Evolutionary conservation across 2,888 invertebrate genomes (phyloP).

Genomic region (Zaprionus obscuricornis): DNA sequence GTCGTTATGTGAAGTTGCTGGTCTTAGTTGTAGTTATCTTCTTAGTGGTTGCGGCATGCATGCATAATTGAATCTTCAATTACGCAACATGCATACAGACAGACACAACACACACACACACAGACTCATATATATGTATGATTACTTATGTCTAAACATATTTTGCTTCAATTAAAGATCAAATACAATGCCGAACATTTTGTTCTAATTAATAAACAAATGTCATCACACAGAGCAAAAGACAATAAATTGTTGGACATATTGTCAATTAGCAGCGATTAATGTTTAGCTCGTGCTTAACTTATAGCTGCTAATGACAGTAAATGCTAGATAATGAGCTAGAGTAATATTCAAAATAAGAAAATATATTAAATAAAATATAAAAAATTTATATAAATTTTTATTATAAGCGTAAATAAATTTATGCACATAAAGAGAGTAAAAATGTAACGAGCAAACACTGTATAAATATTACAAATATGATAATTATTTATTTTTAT

Average conservation of each 20-base stretch:
- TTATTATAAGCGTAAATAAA: no score
- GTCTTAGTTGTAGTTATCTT: not conserved
- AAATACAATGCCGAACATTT: slow-evolving; percentile 30
- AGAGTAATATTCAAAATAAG: no score
- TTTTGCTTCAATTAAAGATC: slow-evolving; percentile 29
- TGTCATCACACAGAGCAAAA: slow-evolving; percentile 24
- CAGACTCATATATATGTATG: not conserved
- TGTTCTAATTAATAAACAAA: slow-evolving; percentile 45
- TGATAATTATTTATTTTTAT: no score
- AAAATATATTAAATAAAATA: no score
- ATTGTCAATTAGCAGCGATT: slow-evolving; percentile 35
- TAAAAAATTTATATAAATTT: no score
- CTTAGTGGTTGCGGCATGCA: slow-evolving; percentile 34
- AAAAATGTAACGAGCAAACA: no score
- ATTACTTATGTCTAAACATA: slow-evolving; percentile 28
- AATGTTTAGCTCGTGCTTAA: no score
- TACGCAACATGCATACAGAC: slow-evolving; percentile 53
- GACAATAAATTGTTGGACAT: slow-evolving; percentile 24
- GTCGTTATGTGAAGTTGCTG: no score
- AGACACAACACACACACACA: not conserved
- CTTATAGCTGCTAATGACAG: slow-evolving; percentile 19
- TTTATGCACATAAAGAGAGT: no score
- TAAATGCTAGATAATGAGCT: no score
- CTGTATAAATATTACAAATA: no score
- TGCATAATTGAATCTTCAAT: slow-evolving; percentile 69